phyloP scores from a whole-genome alignment of 2,888 invertebrate species.

The Eupithecia centaureata region DNA sequence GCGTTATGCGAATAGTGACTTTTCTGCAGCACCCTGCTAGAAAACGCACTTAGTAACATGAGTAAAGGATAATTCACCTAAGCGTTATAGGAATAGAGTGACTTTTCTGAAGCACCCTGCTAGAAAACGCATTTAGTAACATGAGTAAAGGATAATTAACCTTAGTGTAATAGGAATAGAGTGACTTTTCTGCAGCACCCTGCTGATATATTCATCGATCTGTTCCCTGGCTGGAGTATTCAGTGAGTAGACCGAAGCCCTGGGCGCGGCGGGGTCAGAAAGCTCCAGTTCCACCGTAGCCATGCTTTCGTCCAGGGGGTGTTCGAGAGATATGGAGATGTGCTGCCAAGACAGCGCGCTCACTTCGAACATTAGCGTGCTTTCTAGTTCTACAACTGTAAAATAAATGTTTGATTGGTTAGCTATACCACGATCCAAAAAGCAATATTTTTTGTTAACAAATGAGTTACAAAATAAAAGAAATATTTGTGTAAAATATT shows the following conservation, averaged over 20 bases:
- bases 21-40: no score
- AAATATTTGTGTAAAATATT: no score
- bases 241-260: slow-evolving; percentile 90
- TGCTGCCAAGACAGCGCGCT: slow-evolving; percentile 95
- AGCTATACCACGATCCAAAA: no score
- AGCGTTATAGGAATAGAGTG: no score
- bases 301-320: slow-evolving; percentile 96
- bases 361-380: slow-evolving; percentile 95
- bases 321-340: slow-evolving; percentile 95
- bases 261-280: slow-evolving; percentile 90
- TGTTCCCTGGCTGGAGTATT: slow-evolving; percentile 72
- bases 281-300: slow-evolving; percentile 96
- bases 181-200: slow-evolving; percentile 92
- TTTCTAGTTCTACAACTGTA: slow-evolving; percentile 85
- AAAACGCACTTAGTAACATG: not conserved
- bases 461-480: no score
- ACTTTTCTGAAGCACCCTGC: no score
- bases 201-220: slow-evolving; percentile 76
- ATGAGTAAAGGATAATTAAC: slow-evolving; percentile 58
- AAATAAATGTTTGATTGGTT: slow-evolving; percentile 56
- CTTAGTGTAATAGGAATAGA: slow-evolving; percentile 97
- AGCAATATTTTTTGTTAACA: no score
- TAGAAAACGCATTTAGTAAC: not conserved
- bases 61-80: no score
- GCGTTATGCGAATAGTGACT: no score